phyloP scores from a whole-genome alignment of 1,140 invertebrate genomes.

The Magallana gigas region DNA sequence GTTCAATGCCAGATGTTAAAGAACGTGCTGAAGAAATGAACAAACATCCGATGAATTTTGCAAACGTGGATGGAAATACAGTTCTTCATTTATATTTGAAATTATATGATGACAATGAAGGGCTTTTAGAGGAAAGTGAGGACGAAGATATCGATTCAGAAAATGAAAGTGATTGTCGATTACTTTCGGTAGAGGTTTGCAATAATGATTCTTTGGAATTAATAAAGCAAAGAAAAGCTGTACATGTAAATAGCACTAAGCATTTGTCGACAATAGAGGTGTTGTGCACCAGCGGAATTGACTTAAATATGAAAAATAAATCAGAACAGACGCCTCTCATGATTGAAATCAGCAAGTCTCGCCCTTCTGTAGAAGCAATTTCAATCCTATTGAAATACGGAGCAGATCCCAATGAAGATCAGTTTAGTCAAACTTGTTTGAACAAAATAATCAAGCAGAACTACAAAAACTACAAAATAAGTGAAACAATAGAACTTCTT shows the following conservation, averaged over 20 bases:
- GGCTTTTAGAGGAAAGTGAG: too few species aligned
- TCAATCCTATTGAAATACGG: neutral
- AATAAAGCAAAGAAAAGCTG: neutral
- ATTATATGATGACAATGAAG: neutral
- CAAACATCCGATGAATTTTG: neutral
- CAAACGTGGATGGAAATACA: neutral
- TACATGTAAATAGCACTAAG: neutral
- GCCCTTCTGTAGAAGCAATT: neutral
- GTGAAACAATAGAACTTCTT: neutral
- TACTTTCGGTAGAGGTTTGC: neutral
- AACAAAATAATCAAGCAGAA: neutral
- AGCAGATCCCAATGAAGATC: neutral
- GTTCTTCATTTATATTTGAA: neutral
- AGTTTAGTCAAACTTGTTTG: neutral
- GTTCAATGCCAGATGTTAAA: neutral
- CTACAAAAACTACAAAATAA: neutral
- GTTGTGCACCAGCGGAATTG: neutral
- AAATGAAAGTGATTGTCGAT: neutral
- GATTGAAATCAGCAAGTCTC: constrained; percentile 3
- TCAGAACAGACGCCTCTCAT: neutral
- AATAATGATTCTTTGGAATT: neutral
- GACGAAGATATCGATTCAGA: neutral
- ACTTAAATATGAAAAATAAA: constrained; percentile 17
- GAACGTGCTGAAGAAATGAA: too few species aligned
- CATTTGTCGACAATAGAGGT: neutral